Base-by-base conservation (phyloP, 1,140 invertebrate species). In the Ericerus pela region DNA sequence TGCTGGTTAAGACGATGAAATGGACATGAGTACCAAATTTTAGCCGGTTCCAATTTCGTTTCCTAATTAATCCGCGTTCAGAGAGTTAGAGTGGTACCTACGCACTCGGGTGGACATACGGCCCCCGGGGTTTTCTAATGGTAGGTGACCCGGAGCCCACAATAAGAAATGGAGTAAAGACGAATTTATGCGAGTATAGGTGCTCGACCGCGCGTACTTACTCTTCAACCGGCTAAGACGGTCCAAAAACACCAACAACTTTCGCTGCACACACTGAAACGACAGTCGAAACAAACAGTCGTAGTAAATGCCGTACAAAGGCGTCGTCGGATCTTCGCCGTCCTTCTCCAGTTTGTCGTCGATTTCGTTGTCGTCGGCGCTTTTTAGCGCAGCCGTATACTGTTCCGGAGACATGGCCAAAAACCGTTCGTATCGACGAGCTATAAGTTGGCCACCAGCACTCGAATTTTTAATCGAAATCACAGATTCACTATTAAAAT, bases 171-270 rank as follows among this genome's bases (percentile, higher is more conserved):
- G n/a, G n/a, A n/a, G n/a, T n/a, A n/a, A n/a, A n/a, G n/a, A n/a
- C n/a, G n/a, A n/a, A n/a, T n/a, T n/a, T n/a, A n/a, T n/a, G n/a
- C n/a, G n/a, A n/a, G n/a, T n/a, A n/a, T n/a, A n/a, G n/a, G n/a
- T n/a, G n/a, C n/a, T n/a, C n/a, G n/a, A 20, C 2, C n/a, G 20
- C 20, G 5, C 2, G 2, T 26, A 47, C 59, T 60, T 2, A 55
- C 55, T 59, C 51, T 63, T 62, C 37, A 62, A 51, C 10, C 61
- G 30, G 29, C 61, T 61, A 0, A 63, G 43, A 0, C 59, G 56
- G 31, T 63, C 62, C 26, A 64, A 43, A 47, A 62, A 63, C 20
- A 64, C 53, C 10, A 63, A 20, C 20, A 64, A 36, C 36, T 64
- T 64, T 8, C 56, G 61, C 51, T 64, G 63, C 14, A 63, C 56